These are phyloP conservation scores for Belonocnema kinseyi DNA, from an alignment of 1,140 invertebrate species.

Conservation along the genomic window DNA sequence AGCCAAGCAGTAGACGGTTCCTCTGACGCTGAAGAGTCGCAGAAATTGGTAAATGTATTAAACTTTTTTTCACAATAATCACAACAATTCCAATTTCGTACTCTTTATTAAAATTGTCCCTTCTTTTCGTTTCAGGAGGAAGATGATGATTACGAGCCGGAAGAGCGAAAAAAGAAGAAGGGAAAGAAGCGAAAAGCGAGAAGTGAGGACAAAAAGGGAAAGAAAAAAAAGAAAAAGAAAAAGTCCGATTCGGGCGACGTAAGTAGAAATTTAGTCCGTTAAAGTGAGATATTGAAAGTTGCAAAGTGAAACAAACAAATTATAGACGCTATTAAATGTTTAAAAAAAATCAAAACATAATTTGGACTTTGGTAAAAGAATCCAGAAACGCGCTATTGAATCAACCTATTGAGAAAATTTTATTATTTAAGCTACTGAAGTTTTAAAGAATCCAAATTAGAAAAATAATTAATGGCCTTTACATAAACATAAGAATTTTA, in stretches of 20 bases:
- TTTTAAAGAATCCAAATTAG: no score
- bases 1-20: conserved; percentile 79
- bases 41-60: conserved; percentile 69
- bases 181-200: conserved; percentile 93
- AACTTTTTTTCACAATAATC: conserved; percentile 32
- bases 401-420: conserved; percentile 15
- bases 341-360: no score
- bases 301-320: not conserved
- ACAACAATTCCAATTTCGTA: not conserved
- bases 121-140: conserved; percentile 79
- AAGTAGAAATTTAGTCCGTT: conserved; percentile 60
- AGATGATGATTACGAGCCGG: conserved; percentile 90
- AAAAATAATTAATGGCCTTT: no score
- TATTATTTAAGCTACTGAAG: not conserved
- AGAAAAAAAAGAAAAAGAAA: conserved; percentile 95
- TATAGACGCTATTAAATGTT: no score
- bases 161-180: conserved; percentile 92
- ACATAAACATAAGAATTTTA: no score
- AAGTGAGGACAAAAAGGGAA: conserved; percentile 91
- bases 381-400: not conserved
- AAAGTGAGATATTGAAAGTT: conserved; percentile 8
- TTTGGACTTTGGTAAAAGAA: no score
- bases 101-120: not conserved
- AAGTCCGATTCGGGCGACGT: conserved; percentile 93
- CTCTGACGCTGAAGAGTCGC: conserved; percentile 84